Evolutionary conservation across 2,113 vertebrate genomes (phyloP).

Genomic region (Chlorodrepanis virens): DNA sequence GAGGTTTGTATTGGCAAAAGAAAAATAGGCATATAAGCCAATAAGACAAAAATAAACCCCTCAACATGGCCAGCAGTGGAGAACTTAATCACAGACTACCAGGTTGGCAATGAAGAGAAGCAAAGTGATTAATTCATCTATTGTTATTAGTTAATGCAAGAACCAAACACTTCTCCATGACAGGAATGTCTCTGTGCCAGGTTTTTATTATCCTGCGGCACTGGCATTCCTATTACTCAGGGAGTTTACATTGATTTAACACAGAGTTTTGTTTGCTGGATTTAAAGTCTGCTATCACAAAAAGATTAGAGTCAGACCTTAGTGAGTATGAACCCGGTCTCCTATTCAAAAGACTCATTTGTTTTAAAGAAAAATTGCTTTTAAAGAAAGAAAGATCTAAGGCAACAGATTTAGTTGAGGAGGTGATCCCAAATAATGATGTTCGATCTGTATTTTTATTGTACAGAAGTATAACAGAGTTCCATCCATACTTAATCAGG

Average conservation of each 20-base stretch:
- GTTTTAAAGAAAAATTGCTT: not conserved
- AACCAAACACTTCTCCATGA: slow-evolving; percentile 49
- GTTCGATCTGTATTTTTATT: not conserved
- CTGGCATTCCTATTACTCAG: slow-evolving; percentile 13
- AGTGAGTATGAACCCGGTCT: not conserved
- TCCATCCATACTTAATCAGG: not conserved
- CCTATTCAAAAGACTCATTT: not conserved
- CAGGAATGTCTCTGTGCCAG: slow-evolving; percentile 28
- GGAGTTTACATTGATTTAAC: slow-evolving; percentile 46
- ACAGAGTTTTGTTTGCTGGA: not conserved
- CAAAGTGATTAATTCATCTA: slow-evolving; percentile 35
- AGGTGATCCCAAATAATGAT: not conserved
- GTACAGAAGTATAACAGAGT: not conserved
- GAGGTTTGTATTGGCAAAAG: not conserved
- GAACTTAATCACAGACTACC: slow-evolving; percentile 47
- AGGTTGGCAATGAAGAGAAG: not conserved
- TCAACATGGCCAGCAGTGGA: not conserved
- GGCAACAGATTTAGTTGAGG: not conserved
- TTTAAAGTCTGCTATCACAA: not conserved
- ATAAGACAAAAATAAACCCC: slow-evolving; percentile 8
- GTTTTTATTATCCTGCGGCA: slow-evolving; percentile 55
- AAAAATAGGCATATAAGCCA: slow-evolving; percentile 21
- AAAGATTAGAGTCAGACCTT: not conserved
- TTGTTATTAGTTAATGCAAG: slow-evolving; percentile 62
- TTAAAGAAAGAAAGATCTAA: not conserved